Base-by-base conservation (phyloP, 2,888 invertebrate genomes). In the Harpalus rubripes region DNA sequence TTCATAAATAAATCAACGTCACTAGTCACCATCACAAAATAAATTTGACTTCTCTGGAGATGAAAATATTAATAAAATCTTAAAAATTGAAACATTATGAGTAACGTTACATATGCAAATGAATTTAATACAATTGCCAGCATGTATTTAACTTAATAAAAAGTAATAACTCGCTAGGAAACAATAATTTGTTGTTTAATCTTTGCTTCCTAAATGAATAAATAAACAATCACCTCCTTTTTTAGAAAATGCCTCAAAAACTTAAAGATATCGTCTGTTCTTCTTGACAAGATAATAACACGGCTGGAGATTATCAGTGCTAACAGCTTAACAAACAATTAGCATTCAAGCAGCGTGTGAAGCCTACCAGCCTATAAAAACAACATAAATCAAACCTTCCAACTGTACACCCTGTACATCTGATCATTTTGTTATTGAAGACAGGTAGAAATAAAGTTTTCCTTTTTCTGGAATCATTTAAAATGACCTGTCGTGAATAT, bases 321-420 rank as follows among this genome's bases (percentile, higher is more conserved):
- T 78, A 78, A 78, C 78, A 74, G 52, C 52, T 74, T 74, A 74
- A 32, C 78, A 58, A 78, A 78, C 78, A 78, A 78, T 78, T 78
- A 78, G 58, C 58, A 78, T 78, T 78, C 78, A 58, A 15, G 26
- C 26, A 16, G 32, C 78, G 78, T 78, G 78, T 78, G 58, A 78
- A 78, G 78, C 56, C n/a, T 56, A 26, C 78, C 58, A n/a, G 78
- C 78, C 78, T 78, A 58, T 56, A 74, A 74, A 74, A 74, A 74
- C 74, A 74, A 74, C 74, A 74, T 74, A 74, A 74, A 74, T 74
- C 74, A 74, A 68, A n/a, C 10, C 12, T 52, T 8, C 44, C 44
- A 10, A 52, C 44, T 52, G 44, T 12, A 10, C 44, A 52, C 44
- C 44, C 44, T 52, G 10, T 52, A 52, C 44, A 52, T 12, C 44